phyloP scores from a whole-genome alignment of 2,888 invertebrate species.

The Yponomeuta plumbellus region DNA sequence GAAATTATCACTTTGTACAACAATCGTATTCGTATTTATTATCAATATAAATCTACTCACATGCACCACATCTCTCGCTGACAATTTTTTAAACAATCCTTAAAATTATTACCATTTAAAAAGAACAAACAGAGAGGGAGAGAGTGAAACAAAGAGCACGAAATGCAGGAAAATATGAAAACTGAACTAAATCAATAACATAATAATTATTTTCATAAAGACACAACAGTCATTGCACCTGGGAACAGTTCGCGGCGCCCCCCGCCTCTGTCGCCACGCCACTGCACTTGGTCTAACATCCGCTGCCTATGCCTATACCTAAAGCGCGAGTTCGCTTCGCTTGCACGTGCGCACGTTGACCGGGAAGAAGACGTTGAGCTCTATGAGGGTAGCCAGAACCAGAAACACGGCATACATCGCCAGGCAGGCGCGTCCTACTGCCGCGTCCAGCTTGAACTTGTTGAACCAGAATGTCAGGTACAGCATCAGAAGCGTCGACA shows the following conservation, averaged over 20 bases:
- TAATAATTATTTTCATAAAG: background rate
- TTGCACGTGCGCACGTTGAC: constrained; percentile 92
- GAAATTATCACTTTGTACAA: background rate
- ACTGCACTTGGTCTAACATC: background rate
- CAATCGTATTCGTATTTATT: background rate
- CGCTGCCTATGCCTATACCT: constrained; percentile 23
- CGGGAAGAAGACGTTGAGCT: constrained; percentile 94
- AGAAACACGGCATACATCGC: constrained; percentile 92
- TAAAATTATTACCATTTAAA: background rate
- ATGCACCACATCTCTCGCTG: background rate
- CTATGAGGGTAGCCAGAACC: constrained; percentile 91
- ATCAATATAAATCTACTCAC: background rate
- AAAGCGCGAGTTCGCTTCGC: constrained; percentile 66
- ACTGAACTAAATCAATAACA: background rate
- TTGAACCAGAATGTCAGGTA: constrained; percentile 90
- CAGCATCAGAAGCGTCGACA: constrained; percentile 89
- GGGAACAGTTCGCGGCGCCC: constrained; percentile 8
- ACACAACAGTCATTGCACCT: constrained; percentile 14
- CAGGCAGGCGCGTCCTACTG: constrained; percentile 89
- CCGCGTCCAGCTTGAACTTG: constrained; percentile 90
- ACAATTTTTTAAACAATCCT: background rate
- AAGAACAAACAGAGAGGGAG: background rate
- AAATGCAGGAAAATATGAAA: background rate
- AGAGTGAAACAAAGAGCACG: constrained; percentile 17
- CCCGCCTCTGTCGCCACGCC: background rate